Base-by-base conservation (phyloP, 2,113 vertebrate genomes). In the Poicephalus meyeri region DNA sequence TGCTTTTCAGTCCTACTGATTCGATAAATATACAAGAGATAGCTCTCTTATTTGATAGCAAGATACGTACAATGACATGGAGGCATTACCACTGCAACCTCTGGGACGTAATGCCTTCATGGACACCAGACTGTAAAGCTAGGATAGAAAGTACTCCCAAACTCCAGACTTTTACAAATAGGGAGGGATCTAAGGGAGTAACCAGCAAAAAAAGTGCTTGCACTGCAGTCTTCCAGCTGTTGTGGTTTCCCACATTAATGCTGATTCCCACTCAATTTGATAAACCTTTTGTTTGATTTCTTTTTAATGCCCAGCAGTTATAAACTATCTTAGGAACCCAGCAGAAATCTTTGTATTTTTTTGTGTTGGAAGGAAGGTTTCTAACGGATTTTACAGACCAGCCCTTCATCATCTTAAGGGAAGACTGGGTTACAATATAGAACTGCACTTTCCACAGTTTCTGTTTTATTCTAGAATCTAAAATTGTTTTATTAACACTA, bases 161-260 rank as follows among this genome's bases (percentile, higher is more conserved):
- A 23, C 10, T 77, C 26, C 8, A 24, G 29, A 35, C 16, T 80
- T 88, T 31, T 39, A 65, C 4, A 52, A 12, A 81, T 3, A 69
- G 11, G 2, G 23, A 47, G 13, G 23, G 3, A 84, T 14, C 9
- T 65, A 39, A 69, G 23, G 9, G 7, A 84, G 24, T 52, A 66
- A 35, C 2, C 1, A 4, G 23, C 2, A 0, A 7, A 44, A 44
- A 78, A 61, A 49, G 23, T 63, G 13, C 3, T 53, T 58, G 21
- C 3, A 16, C 2, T 60, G 4, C 1, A 1, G 5, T 80, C 19
- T 46, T 65, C 47, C 49, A 65, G 16, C 11, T 64, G 11, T 13
- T 70, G 15, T 33, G 3, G 11, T 91, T 94, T 80, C n/a, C 7
- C 16, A 82, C 53, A 46, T 7, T 60, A 80, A 64, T 33, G 7